A percentile compares a stretch with the other conserved stretches of the same genome.
Evolutionary conservation across 2,888 invertebrate genomes (phyloP).

Genomic region (Leptinotarsa tumamoca): DNA sequence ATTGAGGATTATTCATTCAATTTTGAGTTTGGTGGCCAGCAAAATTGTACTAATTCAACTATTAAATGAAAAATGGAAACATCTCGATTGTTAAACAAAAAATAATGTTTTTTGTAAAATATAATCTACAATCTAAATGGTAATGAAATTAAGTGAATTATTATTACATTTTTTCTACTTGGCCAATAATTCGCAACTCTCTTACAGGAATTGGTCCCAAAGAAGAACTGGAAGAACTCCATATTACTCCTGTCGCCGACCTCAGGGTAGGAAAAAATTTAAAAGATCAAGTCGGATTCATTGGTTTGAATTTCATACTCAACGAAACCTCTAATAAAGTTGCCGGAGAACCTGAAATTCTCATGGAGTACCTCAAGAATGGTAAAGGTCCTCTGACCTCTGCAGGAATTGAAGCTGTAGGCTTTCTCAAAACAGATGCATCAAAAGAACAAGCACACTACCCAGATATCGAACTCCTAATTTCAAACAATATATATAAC

Average conservation of each 20-base stretch:
- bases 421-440: slow-evolving; percentile 58
- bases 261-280: slow-evolving; percentile 76
- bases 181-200: neutral
- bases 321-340: slow-evolving; percentile 60
- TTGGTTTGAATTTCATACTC: slow-evolving; percentile 71
- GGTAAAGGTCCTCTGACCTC: slow-evolving; percentile 59
- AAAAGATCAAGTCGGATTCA: slow-evolving; percentile 78
- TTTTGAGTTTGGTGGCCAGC: too few relatives aligned
- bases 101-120: too few relatives aligned
- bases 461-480: slow-evolving; percentile 59
- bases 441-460: slow-evolving; percentile 56
- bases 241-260: slow-evolving; percentile 71
- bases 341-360: slow-evolving; percentile 49
- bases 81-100: too few relatives aligned
- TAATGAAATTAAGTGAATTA: too few relatives aligned
- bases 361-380: slow-evolving; percentile 60
- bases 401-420: slow-evolving; percentile 55
- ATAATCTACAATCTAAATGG: too few relatives aligned
- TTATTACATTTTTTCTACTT: too few relatives aligned
- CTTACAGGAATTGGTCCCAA: slow-evolving; percentile 73
- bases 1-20: too few relatives aligned
- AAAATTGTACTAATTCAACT: too few relatives aligned
- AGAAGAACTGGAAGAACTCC: slow-evolving; percentile 70
- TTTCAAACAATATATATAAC: slow-evolving; percentile 51
- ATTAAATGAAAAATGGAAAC: too few relatives aligned